Percentiles rank a stretch among this genome's conserved stretches.
Evolutionary conservation across 2,888 invertebrate genomes (phyloP).

Genomic region (Ceramica pisi): DNA sequence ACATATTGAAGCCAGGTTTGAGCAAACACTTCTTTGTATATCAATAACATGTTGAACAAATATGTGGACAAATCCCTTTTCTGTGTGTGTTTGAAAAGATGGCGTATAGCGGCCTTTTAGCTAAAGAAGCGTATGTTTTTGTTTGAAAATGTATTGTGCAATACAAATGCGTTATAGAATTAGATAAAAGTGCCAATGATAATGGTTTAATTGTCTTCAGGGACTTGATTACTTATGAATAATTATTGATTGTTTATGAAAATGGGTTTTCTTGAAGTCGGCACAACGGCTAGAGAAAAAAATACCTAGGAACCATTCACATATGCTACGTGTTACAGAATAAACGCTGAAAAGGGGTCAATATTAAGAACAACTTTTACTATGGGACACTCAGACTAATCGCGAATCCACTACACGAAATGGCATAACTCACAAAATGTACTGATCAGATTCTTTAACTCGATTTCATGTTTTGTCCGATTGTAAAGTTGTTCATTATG

Average conservation of each 20-base stretch:
- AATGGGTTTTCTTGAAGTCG: neutral
- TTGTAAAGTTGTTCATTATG: too few relatives aligned
- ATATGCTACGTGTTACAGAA: too few relatives aligned
- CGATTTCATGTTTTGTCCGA: too few relatives aligned
- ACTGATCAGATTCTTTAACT: too few relatives aligned
- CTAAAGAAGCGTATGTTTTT: neutral
- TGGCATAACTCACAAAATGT: too few relatives aligned
- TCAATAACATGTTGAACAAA: slow-evolving; percentile 27
- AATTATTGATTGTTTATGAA: neutral
- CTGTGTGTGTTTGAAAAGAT: slow-evolving; percentile 21
- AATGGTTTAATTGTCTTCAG: neutral
- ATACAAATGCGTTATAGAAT: neutral
- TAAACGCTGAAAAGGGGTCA: too few relatives aligned
- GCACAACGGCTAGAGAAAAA: neutral
- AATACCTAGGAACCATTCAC: too few relatives aligned
- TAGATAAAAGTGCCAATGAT: neutral
- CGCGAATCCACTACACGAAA: too few relatives aligned
- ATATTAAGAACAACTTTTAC: too few relatives aligned
- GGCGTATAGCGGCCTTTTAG: neutral
- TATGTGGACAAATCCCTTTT: slow-evolving; percentile 18
- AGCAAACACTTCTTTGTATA: slow-evolving; percentile 33
- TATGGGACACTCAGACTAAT: too few relatives aligned
- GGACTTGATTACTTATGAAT: neutral
- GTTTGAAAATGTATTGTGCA: slow-evolving; percentile 18
- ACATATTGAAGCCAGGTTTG: slow-evolving; percentile 38